Conservation (phyloP, 2,888 invertebrate genomes). For the Antitype chi region DNA sequence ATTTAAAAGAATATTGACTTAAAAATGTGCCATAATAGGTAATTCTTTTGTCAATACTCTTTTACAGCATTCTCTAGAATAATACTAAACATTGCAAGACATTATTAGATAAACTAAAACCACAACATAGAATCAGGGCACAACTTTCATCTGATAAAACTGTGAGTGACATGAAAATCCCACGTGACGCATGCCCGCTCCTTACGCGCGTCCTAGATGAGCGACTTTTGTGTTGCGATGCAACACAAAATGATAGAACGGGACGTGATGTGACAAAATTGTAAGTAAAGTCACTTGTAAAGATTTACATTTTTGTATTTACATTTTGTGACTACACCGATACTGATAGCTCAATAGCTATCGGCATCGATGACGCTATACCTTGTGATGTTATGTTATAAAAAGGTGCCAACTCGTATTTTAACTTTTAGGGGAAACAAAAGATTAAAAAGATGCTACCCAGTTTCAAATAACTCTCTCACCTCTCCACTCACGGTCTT, state of each 20-base stretch:
- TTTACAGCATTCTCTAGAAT: neutral
- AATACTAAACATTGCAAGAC: slow-evolving; percentile 2
- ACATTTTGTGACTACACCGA: neutral
- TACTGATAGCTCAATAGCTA: neutral
- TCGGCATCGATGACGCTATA: neutral
- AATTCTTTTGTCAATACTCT: neutral
- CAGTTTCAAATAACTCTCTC: neutral
- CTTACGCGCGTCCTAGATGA: slow-evolving; percentile 31
- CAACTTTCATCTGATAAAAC: slow-evolving; percentile 57
- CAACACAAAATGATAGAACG: neutral
- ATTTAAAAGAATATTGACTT: no score
- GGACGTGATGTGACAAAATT: neutral
- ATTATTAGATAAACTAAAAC: slow-evolving; percentile 18
- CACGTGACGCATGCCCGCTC: slow-evolving; percentile 41
- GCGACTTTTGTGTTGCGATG: slow-evolving; percentile 1
- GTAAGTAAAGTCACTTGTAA: neutral
- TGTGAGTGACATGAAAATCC: slow-evolving; percentile 45
- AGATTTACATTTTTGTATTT: neutral
- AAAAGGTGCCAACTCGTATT: neutral
- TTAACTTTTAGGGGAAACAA: neutral
- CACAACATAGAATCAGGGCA: slow-evolving; percentile 32
- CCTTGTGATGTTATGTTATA: neutral
- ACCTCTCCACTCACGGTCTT: no score
- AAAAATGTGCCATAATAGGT: no score
- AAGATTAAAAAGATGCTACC: neutral